These are phyloP conservation scores for Calephelis virginiensis DNA, from an alignment of 1,140 invertebrate species.

Conservation along the genomic window DNA sequence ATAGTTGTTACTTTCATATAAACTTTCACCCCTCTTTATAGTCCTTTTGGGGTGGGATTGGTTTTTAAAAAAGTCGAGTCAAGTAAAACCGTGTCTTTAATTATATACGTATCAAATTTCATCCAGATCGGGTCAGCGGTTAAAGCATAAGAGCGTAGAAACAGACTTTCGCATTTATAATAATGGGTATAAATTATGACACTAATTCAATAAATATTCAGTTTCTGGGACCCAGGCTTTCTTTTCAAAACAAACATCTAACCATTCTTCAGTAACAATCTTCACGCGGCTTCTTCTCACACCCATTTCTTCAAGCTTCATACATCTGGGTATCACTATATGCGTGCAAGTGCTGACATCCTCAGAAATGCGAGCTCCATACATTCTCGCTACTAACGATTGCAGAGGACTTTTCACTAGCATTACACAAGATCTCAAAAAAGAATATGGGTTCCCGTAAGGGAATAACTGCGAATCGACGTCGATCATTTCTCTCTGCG, in stretches of 20 bases:
- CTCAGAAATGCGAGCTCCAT: constrained; percentile 44
- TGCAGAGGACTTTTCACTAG: constrained; percentile 29
- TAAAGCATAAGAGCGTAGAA: no score
- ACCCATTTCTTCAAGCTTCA: constrained; percentile 28
- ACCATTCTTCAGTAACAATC: constrained; percentile 52
- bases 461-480: constrained; percentile 53
- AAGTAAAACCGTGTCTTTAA: no score
- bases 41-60: no score
- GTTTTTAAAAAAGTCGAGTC: no score
- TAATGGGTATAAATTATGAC: background rate
- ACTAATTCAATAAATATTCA: constrained; percentile 18
- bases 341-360: constrained; percentile 36
- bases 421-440: constrained; percentile 48
- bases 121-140: no score
- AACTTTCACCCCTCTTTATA: no score
- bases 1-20: no score
- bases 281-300: constrained; percentile 19
- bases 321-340: constrained; percentile 37
- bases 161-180: no score
- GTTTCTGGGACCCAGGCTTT: constrained; percentile 27
- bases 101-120: no score
- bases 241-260: constrained; percentile 44
- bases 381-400: constrained; percentile 40
- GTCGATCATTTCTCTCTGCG: constrained; percentile 47
- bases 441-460: constrained; percentile 48